Base-by-base conservation (phyloP, 2,797 vertebrate genomes). In the Eupleurogrammus muticus region DNA sequence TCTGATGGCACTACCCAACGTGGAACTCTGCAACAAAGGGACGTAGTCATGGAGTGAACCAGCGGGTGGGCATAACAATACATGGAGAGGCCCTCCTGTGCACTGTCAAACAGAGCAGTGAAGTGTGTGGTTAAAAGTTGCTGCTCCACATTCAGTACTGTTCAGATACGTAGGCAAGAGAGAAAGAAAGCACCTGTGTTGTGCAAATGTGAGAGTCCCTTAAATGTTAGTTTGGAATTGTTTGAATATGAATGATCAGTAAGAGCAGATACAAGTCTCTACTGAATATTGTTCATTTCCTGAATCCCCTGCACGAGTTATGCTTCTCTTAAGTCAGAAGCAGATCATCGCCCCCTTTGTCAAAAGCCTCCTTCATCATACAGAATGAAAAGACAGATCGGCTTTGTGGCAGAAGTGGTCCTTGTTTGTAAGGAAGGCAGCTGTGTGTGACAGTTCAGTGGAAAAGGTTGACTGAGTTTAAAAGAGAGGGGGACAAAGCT, bases 11-110 rank as follows among this genome's bases (percentile, higher is more conserved):
- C 58, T 9, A 75, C 74, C 82, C 79, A 85, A 88, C 91, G 83
- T 87, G 80, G 80, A 84, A 67, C 75, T 84, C 51, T 58, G 80
- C 79, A 77, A 90, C 86, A 90, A 85, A 86, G 76, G 66, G 70
- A 80, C 66, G 67, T 80, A 81, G 87, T 82, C 80, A 86, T 53
- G 73, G 82, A 86, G 83, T 79, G 80, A 85, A 83, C 80, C 70
- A 75, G 79, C 54, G 50, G 77, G 88, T 79, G 81, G 81, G 73
- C 75, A 67, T 74, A 70, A 83, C 80, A 86, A 81, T 87, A 88
- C 72, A 79, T 74, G 87, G 73, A 87, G 85, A 81, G 83, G 75
- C 64, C 74, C 86, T 82, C 87, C 87, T 86, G 81, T 88, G 85
- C 73, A 80, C 70, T 47, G 70, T 84, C 77, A 88, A 68, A 83